Conservation (phyloP, 2,113 vertebrate species). For the Vidua chalybeata region DNA sequence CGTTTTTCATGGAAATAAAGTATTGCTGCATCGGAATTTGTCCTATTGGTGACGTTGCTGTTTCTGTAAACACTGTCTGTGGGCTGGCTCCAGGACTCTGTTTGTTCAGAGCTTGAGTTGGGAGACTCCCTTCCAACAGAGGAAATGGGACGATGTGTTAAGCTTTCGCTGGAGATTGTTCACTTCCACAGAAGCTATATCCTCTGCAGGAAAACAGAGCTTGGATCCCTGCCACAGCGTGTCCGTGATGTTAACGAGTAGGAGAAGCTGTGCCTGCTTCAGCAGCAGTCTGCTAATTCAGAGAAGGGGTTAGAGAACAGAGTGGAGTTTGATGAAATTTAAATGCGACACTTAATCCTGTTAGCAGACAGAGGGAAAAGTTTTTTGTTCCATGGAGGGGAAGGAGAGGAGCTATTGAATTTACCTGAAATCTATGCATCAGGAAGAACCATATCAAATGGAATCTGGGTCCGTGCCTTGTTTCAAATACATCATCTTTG, state of each 20-base stretch:
- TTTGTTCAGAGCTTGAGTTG: conserved; percentile 57
- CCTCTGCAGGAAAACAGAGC: conserved; percentile 70
- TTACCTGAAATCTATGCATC: conserved; percentile 21
- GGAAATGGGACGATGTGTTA: conserved; percentile 74
- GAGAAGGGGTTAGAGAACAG: conserved; percentile 51
- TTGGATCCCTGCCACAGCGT: conserved; percentile 67
- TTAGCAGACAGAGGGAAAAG: conserved; percentile 25
- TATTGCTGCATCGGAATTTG: not conserved
- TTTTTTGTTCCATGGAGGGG: not conserved
- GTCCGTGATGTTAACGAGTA: conserved; percentile 56
- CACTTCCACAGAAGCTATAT: conserved; percentile 75
- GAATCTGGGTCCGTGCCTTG: not conserved
- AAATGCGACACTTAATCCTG: conserved; percentile 47
- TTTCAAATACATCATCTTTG: not conserved
- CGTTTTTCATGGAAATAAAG: not conserved
- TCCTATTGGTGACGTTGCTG: conserved; percentile 11
- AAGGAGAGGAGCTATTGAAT: not conserved
- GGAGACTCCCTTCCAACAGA: conserved; percentile 79
- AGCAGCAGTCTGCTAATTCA: conserved; percentile 51
- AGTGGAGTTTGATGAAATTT: conserved; percentile 61
- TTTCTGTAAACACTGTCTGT: conserved; percentile 52
- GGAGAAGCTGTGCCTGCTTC: conserved; percentile 54
- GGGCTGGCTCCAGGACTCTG: conserved; percentile 54
- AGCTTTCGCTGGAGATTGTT: conserved; percentile 70
- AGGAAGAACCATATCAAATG: conserved; percentile 11